phyloP scores from a whole-genome alignment of 2,113 vertebrate species.

The Corynorhinus townsendii region DNA sequence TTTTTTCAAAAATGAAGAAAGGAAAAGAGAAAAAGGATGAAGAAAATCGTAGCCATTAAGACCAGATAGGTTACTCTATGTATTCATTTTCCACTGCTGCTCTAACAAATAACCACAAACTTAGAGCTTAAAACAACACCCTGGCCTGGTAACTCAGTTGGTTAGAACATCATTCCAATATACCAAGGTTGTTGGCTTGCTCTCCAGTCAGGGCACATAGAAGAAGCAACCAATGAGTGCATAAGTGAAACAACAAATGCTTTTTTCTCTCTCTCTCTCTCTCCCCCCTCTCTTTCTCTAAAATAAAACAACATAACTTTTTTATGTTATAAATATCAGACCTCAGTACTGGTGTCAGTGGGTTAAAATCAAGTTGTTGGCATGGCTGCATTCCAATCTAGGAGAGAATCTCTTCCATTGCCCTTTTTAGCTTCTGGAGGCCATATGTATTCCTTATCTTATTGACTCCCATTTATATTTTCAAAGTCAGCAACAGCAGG shows the following conservation, averaged over 20 bases:
- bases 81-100: background rate
- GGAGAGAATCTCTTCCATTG: background rate
- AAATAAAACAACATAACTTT: background rate
- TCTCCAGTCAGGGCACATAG: too few relatives aligned
- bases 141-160: too few relatives aligned
- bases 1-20: conserved; percentile 7
- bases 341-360: background rate
- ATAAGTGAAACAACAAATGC: too few relatives aligned
- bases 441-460: background rate
- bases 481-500: background rate
- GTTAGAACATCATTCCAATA: too few relatives aligned
- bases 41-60: background rate
- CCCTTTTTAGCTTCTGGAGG: background rate
- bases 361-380: background rate
- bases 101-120: background rate
- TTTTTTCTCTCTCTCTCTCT: too few relatives aligned
- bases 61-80: background rate
- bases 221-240: too few relatives aligned
- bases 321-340: background rate
- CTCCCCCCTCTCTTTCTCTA: too few relatives aligned
- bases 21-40: background rate
- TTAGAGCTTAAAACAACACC: background rate
- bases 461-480: background rate
- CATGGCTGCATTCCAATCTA: background rate
- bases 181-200: too few relatives aligned